Evolutionary conservation across 2,888 invertebrate species (phyloP).

Genomic region (Dorcus hopei): DNA sequence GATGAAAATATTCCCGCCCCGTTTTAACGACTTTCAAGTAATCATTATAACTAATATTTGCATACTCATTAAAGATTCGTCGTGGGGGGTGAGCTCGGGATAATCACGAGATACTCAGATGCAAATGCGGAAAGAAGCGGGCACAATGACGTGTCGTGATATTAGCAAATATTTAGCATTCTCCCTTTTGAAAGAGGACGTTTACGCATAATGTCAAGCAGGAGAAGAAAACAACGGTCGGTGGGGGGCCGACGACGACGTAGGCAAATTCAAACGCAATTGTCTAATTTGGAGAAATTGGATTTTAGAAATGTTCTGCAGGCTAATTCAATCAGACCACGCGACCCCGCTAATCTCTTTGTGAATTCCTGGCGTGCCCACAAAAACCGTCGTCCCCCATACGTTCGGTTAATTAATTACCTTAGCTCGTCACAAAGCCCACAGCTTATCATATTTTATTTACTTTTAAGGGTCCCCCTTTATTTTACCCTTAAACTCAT

Average conservation of each 20-base stretch:
- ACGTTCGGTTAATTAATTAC: slow-evolving; percentile 31
- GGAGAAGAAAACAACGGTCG: too few species aligned
- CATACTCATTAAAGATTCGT: slow-evolving; percentile 6
- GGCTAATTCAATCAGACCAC: slow-evolving; percentile 34
- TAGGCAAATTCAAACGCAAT: slow-evolving; percentile 41
- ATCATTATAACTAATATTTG: neutral
- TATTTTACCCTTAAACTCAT: neutral
- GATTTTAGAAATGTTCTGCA: slow-evolving; percentile 33
- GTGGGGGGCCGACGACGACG: slow-evolving; percentile 17
- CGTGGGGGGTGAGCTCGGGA: neutral
- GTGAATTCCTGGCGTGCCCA: slow-evolving; percentile 25
- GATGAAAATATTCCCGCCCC: too few species aligned
- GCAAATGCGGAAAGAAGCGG: slow-evolving; percentile 1
- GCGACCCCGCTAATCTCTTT: slow-evolving; percentile 38
- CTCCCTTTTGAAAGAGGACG: too few species aligned
- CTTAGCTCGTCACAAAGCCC: slow-evolving; percentile 10
- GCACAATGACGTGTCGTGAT: neutral
- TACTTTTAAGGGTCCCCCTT: neutral
- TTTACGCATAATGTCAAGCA: too few species aligned
- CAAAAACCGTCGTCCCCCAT: slow-evolving; percentile 28
- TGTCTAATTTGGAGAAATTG: slow-evolving; percentile 39
- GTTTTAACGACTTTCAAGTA: too few species aligned
- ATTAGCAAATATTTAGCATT: neutral
- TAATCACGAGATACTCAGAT: slow-evolving; percentile 13
- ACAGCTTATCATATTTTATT: slow-evolving; percentile 1